A percentile compares a stretch with the other conserved stretches of the same genome.
Conservation (phyloP, 1,140 invertebrate species). For the Pararge aegeria region DNA sequence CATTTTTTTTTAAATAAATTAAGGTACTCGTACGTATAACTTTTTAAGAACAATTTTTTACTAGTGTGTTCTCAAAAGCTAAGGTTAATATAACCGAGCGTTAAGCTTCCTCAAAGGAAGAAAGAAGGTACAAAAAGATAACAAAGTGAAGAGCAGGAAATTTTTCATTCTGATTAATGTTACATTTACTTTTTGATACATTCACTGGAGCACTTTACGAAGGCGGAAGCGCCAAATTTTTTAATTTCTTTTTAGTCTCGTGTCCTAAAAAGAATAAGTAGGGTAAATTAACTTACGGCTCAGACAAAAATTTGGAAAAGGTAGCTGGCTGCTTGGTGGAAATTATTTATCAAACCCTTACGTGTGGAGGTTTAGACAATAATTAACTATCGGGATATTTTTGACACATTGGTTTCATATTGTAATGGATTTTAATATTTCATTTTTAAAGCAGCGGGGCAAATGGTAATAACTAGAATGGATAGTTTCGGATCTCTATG, state of each 20-base stretch:
- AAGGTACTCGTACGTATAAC: no score
- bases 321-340: background rate
- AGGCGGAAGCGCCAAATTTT: background rate
- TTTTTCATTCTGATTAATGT: constrained; percentile 9
- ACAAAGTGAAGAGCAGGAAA: background rate
- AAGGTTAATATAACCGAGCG: background rate
- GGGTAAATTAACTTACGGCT: background rate
- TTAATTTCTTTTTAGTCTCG: background rate
- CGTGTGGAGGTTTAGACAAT: no score
- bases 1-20: no score
- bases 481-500: no score
- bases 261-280: background rate
- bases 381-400: no score
- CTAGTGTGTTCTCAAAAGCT: background rate
- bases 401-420: no score
- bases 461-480: no score
- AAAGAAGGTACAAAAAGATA: background rate
- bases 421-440: no score
- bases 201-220: background rate
- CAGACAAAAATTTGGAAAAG: background rate
- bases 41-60: background rate
- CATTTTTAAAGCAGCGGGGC: no score
- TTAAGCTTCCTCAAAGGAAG: background rate
- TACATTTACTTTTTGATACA: background rate
- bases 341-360: no score